Evolutionary conservation across 2,888 invertebrate genomes (phyloP).

Genomic region (Hydrotaea diabolus): DNA sequence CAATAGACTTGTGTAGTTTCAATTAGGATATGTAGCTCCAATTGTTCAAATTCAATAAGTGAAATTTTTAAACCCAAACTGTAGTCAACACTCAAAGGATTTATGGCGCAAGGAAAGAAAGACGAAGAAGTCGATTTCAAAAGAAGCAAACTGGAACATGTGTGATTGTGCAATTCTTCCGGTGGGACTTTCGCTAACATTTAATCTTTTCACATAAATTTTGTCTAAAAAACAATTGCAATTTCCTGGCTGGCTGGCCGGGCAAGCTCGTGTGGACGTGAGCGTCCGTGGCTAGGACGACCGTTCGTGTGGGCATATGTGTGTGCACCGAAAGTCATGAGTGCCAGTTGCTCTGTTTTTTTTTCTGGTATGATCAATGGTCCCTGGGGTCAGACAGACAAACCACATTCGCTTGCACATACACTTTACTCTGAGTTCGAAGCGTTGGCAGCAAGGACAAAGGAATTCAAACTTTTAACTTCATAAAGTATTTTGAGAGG

Average conservation of each 20-base stretch:
- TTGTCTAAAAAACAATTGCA: slow-evolving; percentile 30
- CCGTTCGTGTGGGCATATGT: slow-evolving; percentile 19
- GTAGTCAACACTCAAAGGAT: not conserved
- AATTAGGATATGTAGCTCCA: no score
- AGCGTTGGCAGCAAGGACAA: no score
- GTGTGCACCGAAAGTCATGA: slow-evolving; percentile 52
- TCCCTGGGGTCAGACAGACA: slow-evolving; percentile 25
- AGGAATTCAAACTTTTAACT: slow-evolving; percentile 73
- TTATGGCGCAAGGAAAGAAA: not conserved
- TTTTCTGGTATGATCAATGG: slow-evolving; percentile 35
- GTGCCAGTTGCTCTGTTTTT: not conserved
- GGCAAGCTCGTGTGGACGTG: slow-evolving; percentile 3
- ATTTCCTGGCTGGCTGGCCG: slow-evolving; percentile 9
- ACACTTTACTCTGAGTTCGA: no score
- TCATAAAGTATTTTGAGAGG: not conserved
- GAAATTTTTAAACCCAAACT: not conserved
- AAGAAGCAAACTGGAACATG: not conserved
- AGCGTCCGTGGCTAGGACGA: not conserved
- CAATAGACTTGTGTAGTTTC: no score
- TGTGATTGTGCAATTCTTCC: not conserved
- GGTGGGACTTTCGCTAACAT: slow-evolving; percentile 17
- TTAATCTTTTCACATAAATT: slow-evolving; percentile 41
- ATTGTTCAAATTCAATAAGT: not conserved
- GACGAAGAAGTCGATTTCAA: slow-evolving; percentile 13
- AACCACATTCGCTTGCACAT: not conserved